Percentiles rank a stretch among this genome's conserved stretches.
Evolutionary conservation across 2,113 vertebrate genomes (phyloP).

Genomic region (Anseranas semipalmata): DNA sequence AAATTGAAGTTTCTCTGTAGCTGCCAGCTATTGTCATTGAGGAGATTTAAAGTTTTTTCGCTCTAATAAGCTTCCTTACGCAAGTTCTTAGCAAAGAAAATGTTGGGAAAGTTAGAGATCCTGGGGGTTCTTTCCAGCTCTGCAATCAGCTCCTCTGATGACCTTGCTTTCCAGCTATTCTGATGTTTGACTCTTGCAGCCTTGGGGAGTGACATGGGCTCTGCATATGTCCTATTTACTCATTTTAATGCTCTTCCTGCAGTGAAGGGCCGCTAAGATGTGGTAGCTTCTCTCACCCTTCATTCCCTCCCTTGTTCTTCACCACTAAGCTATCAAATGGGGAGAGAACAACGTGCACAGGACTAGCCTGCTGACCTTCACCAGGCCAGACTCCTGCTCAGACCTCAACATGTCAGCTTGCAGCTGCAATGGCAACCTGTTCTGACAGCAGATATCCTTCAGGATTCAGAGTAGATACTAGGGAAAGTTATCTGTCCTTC

Average conservation of each 20-base stretch:
- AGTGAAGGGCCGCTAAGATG: background rate
- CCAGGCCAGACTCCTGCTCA: background rate
- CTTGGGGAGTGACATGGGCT: background rate
- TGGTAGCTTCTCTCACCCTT: background rate
- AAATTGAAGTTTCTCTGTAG: background rate
- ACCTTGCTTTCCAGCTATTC: background rate
- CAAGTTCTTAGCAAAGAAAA: background rate
- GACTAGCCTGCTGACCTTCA: background rate
- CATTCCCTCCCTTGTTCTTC: background rate
- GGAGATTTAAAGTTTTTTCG: background rate
- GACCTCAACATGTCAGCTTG: background rate
- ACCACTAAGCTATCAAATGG: background rate
- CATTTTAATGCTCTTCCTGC: background rate
- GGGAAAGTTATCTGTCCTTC: background rate
- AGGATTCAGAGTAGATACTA: fast-evolving
- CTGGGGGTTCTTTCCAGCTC: background rate
- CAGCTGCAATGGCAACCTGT: background rate
- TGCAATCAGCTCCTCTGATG: background rate
- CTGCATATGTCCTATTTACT: background rate
- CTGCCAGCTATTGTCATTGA: slow-evolving; percentile 20
- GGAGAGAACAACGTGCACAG: background rate
- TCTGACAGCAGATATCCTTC: background rate
- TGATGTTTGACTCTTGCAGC: background rate
- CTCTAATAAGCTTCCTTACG: background rate
- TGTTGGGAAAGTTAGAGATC: background rate